These are phyloP conservation scores for Tipula confusa DNA, from an alignment of 2,888 invertebrate genomes.

Conservation along the genomic window DNA sequence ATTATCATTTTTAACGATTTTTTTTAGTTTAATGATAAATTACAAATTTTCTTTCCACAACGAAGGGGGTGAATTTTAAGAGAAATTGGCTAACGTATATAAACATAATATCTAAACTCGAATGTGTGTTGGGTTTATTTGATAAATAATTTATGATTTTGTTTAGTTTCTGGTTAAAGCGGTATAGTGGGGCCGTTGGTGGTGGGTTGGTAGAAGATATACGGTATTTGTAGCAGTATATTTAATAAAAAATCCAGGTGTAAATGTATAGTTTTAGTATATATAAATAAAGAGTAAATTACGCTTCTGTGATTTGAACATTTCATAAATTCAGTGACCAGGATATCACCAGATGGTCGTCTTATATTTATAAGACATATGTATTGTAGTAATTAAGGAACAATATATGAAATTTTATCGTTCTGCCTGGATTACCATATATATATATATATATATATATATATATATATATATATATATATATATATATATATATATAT, in stretches of 20 bases:
- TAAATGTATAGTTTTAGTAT: too few relatives aligned
- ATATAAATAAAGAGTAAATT: neutral
- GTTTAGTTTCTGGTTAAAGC: neutral
- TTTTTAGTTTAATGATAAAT: neutral
- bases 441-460: neutral
- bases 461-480: neutral
- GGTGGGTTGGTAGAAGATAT: neutral
- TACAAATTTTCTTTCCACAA: neutral
- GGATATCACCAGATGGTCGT: neutral
- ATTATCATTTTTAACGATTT: slow-evolving; percentile 25
- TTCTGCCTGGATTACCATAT: neutral
- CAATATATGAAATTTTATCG: neutral
- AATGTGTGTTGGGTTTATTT: neutral
- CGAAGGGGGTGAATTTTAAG: neutral
- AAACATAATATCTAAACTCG: neutral
- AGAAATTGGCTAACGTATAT: neutral
- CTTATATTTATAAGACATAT: neutral
- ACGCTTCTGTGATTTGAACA: neutral
- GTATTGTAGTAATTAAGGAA: neutral
- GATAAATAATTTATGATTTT: neutral
- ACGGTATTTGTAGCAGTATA: neutral
- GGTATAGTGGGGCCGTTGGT: neutral
- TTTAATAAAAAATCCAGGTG: neutral
- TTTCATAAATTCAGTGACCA: neutral
- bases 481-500: neutral